Base-by-base conservation (phyloP, 2,113 vertebrate species). In the Pterocles burchelli region DNA sequence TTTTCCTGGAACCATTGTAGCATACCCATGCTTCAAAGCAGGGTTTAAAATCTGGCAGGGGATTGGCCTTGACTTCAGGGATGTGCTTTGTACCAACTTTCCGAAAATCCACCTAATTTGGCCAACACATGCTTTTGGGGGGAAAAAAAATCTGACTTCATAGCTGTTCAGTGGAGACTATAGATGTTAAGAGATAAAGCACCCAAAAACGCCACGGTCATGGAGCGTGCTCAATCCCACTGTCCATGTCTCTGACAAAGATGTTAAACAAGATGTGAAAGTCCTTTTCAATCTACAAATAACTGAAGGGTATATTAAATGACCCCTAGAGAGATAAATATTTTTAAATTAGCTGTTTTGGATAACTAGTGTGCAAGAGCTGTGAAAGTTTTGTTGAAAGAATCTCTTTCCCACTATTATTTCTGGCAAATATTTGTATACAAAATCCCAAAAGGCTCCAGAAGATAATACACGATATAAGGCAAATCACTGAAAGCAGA, bases 1-100 rank as follows among this genome's bases (percentile, higher is more conserved):
- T 96, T 87, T 94, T 76, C 65, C 93, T 93, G 91, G 92, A 97
- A 91, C 68, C 10, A 59, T 22, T 79, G 74, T 31, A 94, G 45
- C 82, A 89, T 95, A 95, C 90, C 95, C 91, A 71, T 94, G 95
- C 82, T 96, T 94, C 0, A 0, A 93, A 93, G 58, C 82, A 77
- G 68, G 67, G 71, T 62, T 94, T 96, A 54, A 90, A 96, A 94
- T 83, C 71, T 90, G 89, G 54, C 88, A 86, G 52, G 67, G 70
- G 36, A 33, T 45, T 95, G 74, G 36, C 57, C 83, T 68, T 20
- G 5, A 82, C 62, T 94, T 89, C 89, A 85, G 65, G 49, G 71
- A 79, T 91, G 45, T 81, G 84, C 73, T 84, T 91, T 63, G 14
- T 68, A 95, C 52, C 61, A 58, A 49, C 71, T 84, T 92, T 80